Conservation (phyloP, 2,888 invertebrate species). For the Parnassius apollo region DNA sequence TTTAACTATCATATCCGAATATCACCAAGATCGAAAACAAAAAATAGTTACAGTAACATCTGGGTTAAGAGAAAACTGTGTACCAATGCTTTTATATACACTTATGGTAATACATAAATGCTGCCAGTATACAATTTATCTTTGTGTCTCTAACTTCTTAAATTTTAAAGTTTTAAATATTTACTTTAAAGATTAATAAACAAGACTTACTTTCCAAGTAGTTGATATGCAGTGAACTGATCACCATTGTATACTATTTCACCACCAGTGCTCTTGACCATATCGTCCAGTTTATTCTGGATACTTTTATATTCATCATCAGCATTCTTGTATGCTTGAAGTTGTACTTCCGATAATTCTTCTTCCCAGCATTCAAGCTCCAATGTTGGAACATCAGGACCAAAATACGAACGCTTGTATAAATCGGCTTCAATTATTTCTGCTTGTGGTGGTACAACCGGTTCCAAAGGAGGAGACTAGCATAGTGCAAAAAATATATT, state of each 20-base stretch:
- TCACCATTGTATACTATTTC: conserved; percentile 85
- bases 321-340: conserved; percentile 82
- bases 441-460: conserved; percentile 59
- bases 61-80: no score
- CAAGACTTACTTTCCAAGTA: conserved; percentile 78
- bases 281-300: conserved; percentile 81
- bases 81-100: no score
- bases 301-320: conserved; percentile 85
- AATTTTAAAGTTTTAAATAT: no score
- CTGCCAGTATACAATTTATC: no score
- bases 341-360: conserved; percentile 84
- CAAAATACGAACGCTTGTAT: conserved; percentile 72
- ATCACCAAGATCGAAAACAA: no score
- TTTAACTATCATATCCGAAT: no score
- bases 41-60: no score
- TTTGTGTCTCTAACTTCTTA: no score
- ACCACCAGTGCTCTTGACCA: conserved; percentile 81
- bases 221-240: conserved; percentile 83
- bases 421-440: conserved; percentile 74
- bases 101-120: no score
- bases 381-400: conserved; percentile 78
- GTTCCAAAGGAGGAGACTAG: conserved; percentile 26
- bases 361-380: conserved; percentile 88
- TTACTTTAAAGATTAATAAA: background rate
- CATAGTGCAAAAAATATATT: conserved; percentile 14